A percentile compares a stretch with the other conserved stretches of the same genome.
These are phyloP conservation scores for Triops cancriformis DNA, from an alignment of 1,140 invertebrate species.

Conservation along the genomic window DNA sequence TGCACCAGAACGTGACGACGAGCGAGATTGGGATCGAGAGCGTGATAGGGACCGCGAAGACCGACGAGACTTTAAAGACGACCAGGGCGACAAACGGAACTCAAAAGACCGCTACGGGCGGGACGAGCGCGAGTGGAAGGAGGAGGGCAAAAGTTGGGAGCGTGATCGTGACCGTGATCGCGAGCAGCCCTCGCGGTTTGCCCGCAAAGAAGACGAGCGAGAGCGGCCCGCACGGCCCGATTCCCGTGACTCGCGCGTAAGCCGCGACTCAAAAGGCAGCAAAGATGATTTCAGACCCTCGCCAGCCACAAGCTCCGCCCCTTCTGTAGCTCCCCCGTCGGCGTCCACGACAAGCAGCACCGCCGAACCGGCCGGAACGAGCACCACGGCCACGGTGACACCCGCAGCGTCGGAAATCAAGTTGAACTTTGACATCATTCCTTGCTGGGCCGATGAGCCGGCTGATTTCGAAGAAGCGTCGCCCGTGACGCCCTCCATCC, in stretches of 20 bases:
- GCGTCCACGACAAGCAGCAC: slow-evolving; percentile 16
- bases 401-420: background rate
- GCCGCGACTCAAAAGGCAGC: slow-evolving; percentile 47
- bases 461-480: background rate
- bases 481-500: background rate
- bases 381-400: background rate
- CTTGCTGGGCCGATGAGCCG: slow-evolving; percentile 26
- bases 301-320: background rate
- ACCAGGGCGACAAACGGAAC: background rate
- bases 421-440: background rate
- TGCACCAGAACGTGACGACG: slow-evolving; percentile 36
- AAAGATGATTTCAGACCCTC: slow-evolving; percentile 34
- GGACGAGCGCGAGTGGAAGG: slow-evolving; percentile 23
- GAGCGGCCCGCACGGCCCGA: slow-evolving; percentile 46
- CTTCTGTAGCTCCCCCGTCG: background rate
- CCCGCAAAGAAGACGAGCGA: slow-evolving; percentile 37
- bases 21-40: slow-evolving; percentile 31
- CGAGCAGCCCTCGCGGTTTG: slow-evolving; percentile 31
- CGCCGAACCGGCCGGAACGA: background rate
- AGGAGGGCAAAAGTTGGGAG: slow-evolving; percentile 24
- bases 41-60: slow-evolving; percentile 30
- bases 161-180: slow-evolving; percentile 31
- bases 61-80: slow-evolving; percentile 23
- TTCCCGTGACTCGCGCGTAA: slow-evolving; percentile 47
- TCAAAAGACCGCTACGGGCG: background rate